Evolutionary conservation across 2,797 vertebrate species (phyloP), one percentile per base, ranked within the genome.

Genomic region (Enteromius thamalakanensis): DNA sequence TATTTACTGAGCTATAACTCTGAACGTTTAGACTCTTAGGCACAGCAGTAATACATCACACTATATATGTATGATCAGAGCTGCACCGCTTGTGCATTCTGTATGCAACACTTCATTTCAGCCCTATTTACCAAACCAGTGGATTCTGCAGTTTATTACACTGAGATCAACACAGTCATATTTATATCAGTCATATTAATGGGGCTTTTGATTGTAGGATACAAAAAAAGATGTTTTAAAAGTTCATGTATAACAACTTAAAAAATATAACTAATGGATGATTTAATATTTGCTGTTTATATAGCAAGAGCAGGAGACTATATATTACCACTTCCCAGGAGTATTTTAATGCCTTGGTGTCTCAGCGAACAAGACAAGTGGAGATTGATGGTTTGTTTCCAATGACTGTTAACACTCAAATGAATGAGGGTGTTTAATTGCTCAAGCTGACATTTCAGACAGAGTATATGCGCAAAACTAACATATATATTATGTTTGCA

Each of bases 281-380:
- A 82, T 84, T 88, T 80, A 70, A 85, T 86, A 84, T 75, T 49
- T 21, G 32, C 55, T 84, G 68, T 88, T 88, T 86, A 71, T 87
- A 83, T 81, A 84, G 68, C 67, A 49, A 67, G 34, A 75, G 34
- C 77, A 34, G 53, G 45, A 79, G 60, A 65, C 70, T 78, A 49
- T 42, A 71, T 58, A 60, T 65, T 76, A 64, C 58, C 62, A 53
- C 79, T 76, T 81, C n/a, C 80, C 49, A 81, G 58, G 80, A 72
- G 86, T 85, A 77, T 83, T 85, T 82, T 45, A 82, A 72, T 72
- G 53, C 34, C 29, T 40, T 74, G 68, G 68, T 62, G 62, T 74
- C 69, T 85, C 81, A 80, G 70, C 55, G 65, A 76, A 80, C 79
- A 70, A 75, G 85, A 88, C 88, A 81, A 69, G 89, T 86, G 60